A percentile compares a stretch with the other conserved stretches of the same genome.
Conservation (phyloP, 2,888 invertebrate species). For the Geotrupes spiniger region DNA sequence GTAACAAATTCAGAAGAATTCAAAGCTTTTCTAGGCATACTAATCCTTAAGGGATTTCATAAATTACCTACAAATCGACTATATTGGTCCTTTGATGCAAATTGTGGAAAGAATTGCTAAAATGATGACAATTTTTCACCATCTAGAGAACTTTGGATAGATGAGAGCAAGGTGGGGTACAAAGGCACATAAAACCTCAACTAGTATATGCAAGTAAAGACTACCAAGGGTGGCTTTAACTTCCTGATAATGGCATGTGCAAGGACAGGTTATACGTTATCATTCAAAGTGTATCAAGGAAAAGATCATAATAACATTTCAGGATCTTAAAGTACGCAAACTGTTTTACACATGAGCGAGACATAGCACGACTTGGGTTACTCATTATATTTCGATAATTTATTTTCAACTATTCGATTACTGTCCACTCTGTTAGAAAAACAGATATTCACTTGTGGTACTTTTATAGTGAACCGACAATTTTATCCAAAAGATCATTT, state of each 20-base stretch:
- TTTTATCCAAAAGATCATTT: slow-evolving; percentile 8
- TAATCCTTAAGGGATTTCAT: slow-evolving; percentile 11
- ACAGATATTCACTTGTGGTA: slow-evolving; percentile 3
- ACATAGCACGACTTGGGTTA: slow-evolving; percentile 1
- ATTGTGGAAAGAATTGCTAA: neutral
- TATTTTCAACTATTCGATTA: slow-evolving; percentile 8
- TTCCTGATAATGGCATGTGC: neutral
- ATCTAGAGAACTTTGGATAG: too few relatives aligned
- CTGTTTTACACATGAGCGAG: slow-evolving; percentile 5
- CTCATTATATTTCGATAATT: slow-evolving; percentile 12
- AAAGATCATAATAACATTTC: slow-evolving; percentile 3
- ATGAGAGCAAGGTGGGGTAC: too few relatives aligned
- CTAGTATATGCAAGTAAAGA: too few relatives aligned
- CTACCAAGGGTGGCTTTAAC: too few relatives aligned
- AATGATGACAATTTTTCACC: too few relatives aligned
- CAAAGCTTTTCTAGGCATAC: slow-evolving; percentile 11
- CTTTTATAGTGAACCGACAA: neutral
- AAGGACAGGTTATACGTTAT: neutral
- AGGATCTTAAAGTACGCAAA: slow-evolving; percentile 10
- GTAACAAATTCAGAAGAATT: neutral
- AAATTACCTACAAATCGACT: slow-evolving; percentile 9
- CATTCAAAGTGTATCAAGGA: neutral
- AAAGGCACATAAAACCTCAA: too few relatives aligned
- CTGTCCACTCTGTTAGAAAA: slow-evolving; percentile 10
- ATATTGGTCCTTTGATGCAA: neutral